Evolutionary conservation across 2,888 invertebrate genomes (phyloP).

Genomic region (Trissoscelio sp.): DNA sequence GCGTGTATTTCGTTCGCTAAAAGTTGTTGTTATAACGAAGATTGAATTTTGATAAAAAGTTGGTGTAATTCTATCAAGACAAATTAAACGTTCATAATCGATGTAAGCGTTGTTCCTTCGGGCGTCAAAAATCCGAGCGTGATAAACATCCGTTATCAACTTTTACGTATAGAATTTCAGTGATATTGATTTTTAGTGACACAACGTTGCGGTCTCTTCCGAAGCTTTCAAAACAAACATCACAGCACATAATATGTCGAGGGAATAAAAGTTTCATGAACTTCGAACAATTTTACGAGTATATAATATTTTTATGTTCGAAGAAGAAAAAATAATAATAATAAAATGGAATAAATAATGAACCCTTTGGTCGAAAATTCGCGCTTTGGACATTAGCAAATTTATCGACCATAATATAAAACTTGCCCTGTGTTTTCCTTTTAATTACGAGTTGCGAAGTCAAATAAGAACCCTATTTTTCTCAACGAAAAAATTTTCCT

Average conservation of each 20-base stretch:
- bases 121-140: background rate
- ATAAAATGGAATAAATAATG: background rate
- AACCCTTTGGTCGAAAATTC: background rate
- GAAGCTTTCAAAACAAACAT: constrained; percentile 17
- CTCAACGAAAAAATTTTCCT: background rate
- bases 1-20: background rate
- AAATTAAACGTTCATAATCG: constrained; percentile 16
- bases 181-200: constrained; percentile 25
- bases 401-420: background rate
- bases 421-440: background rate
- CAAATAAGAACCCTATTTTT: constrained; percentile 4
- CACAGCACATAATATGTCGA: background rate
- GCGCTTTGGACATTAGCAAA: background rate
- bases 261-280: background rate
- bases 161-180: constrained; percentile 14
- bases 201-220: constrained; percentile 21
- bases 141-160: constrained; percentile 13
- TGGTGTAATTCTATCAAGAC: constrained; percentile 1
- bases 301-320: background rate
- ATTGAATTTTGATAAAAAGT: background rate
- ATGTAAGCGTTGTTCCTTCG: background rate
- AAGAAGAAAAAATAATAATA: background rate
- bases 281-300: background rate
- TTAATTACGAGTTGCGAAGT: background rate
- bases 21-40: background rate